Base-by-base conservation (phyloP, 2,888 invertebrate genomes). In the Mactromeris polynyma region DNA sequence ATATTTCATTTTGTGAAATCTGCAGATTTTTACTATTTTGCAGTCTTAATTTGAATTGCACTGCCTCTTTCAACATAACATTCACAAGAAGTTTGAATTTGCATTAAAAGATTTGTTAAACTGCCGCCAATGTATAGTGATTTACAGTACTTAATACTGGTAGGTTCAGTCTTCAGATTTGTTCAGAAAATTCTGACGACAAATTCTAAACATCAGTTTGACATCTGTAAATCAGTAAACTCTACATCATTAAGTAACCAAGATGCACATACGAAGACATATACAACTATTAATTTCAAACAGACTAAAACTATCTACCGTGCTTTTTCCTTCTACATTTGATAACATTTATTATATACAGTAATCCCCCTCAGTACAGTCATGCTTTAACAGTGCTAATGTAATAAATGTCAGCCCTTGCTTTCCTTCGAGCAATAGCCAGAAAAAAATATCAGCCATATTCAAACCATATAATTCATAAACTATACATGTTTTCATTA, bases 331-430 rank as follows among this genome's bases (percentile, higher is more conserved):
- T 26, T 64, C 26, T 64, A 64, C 26, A 6, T 46, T 26, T 64
- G 9, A 1, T 64, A n/a, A 2, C 4, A 26, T 26, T 64, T 21
- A 73, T 33, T 17, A 2, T 36, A 3, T 73, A 17, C 33, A 73
- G 73, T 73, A 7, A 11, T 36, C 11, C 14, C 0, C 6, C 14
- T 17, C 73, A 73, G 73, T 73, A 73, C 73, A 73, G 36, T 73
- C 73, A 73, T 36, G 73, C 73, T 73, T 73, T 36, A 73, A 73
- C 73, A 36, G 79, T 79, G 79, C 40, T 79, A 79, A 36, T 73
- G 73, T 36, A 73, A 26, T 73, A 73, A 19, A 73, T 73, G 19
- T 14, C 36, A 73, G 36, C 14, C 19, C 17, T 73, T 36, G 73
- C 17, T 36, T 73, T 73, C 73, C 73, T 73, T 73, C 19, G 14